Evolutionary conservation across 30 jellyfish, hydroid and myxozoan species (phyloP), one percentile per base, ranked within the genome.

Genomic region (Aurelia sp.): DNA sequence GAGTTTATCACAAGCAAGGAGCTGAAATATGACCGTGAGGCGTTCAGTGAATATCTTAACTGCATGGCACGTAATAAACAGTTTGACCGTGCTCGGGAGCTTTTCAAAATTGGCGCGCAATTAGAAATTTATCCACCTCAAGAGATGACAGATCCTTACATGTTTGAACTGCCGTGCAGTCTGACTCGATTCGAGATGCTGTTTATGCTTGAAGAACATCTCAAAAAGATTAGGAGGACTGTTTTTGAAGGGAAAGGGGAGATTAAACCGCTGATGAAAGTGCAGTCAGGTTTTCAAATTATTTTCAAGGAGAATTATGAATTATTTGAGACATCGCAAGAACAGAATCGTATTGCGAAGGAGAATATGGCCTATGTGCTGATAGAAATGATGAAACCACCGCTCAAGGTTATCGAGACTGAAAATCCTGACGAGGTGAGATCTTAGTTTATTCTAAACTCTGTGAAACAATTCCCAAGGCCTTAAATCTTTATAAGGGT

Each of bases 151-250:
- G 87, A 74, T 48, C 97, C 97, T 6, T 71, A 58, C 50, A 13
- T 40, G 27, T 63, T 81, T 60, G 82, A 67, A 20, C 74, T 82
- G 18, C 76, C 87, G 13, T 51, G 88, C 47, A 69, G 62, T 61
- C 80, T 69, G 0, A 81, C 94, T 51, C 73, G 61, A 20, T 18
- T 61, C 19, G 97, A 90, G 53, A 75, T 90, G 93, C 64, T 66
- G 2, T 90, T 90, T 41, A 65, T 90, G 73, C 24, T 90, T 3
- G 97, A 90, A 48, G 76, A 74, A 16, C 97, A 90, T 61, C 62
- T 89, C 68, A 59, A 21, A 6, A 63, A 47, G 72, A 55, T 76
- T 30, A 60, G 81, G 58, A 67, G 58, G 67, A 62, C 72, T 20
- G 86, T 62, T 13, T 38, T 74, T 10, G 80, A 59, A 35, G 77